Percentiles rank a stretch among this genome's conserved stretches.
These are phyloP conservation scores for Eueremaeus valkanovi DNA, from an alignment of 2,888 invertebrate genomes.

Conservation along the genomic window DNA sequence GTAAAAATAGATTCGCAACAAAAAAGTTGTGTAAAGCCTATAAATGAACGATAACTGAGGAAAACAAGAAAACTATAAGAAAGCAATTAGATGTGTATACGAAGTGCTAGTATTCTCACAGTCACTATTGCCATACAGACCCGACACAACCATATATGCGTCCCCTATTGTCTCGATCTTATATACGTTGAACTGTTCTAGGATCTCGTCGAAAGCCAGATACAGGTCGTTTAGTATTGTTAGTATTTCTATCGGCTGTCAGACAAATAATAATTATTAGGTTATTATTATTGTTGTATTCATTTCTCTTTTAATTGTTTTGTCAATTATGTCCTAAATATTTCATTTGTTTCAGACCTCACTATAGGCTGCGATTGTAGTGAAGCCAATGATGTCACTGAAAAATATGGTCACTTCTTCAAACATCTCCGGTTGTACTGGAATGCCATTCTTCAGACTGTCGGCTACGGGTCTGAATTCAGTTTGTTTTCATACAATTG, in stretches of 20 bases:
- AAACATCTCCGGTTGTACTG: conserved; percentile 85
- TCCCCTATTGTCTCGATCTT: conserved; percentile 92
- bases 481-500: no score
- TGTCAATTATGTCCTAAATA: no score
- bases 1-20: no score
- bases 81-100: no score
- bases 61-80: not conserved
- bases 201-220: conserved; percentile 45
- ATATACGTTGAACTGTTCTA: conserved; percentile 46
- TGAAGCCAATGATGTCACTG: conserved; percentile 89
- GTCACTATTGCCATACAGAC: not conserved
- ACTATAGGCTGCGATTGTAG: conserved; percentile 85
- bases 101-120: no score
- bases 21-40: not conserved
- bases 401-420: conserved; percentile 84
- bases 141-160: conserved; percentile 77
- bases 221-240: conserved; percentile 46
- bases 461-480: conserved; percentile 81
- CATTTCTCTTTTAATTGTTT: no score
- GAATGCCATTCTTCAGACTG: conserved; percentile 79
- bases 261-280: no score
- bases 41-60: not conserved
- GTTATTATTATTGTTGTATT: conserved; percentile 81
- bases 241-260: conserved; percentile 66
- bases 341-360: conserved; percentile 83